phyloP scores from a whole-genome alignment of 2,888 invertebrate species.

The Ormyrus pomaceus region DNA sequence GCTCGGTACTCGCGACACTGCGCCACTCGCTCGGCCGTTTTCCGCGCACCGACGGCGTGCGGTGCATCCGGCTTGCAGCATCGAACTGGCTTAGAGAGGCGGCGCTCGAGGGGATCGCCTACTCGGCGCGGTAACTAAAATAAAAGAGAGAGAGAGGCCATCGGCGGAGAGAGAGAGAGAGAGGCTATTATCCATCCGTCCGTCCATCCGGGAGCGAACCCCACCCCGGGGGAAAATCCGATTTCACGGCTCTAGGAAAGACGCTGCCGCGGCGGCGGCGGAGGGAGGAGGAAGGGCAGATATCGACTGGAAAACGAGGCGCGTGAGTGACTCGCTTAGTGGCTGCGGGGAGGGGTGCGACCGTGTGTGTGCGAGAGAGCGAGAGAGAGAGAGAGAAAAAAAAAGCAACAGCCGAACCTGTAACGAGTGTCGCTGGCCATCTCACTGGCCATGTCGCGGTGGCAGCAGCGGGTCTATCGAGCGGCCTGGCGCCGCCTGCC shows the following conservation, averaged over 20 bases:
- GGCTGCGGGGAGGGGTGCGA: neutral
- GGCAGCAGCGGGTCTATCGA: neutral
- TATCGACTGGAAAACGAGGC: neutral
- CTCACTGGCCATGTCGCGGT: conserved; percentile 26
- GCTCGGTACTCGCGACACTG: no score
- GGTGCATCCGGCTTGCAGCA: no score
- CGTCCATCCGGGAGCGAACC: neutral
- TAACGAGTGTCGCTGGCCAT: conserved; percentile 48
- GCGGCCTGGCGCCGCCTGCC: neutral
- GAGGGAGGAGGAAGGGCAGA: neutral
- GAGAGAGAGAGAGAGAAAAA: neutral
- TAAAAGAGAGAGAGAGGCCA: neutral
- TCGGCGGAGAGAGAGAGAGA: neutral
- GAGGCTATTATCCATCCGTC: neutral
- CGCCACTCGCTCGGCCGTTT: no score
- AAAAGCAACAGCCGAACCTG: conserved; percentile 36
- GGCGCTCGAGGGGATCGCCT: no score
- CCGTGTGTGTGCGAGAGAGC: neutral
- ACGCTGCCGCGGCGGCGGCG: conserved; percentile 2
- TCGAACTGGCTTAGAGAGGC: no score
- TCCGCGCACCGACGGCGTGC: no score
- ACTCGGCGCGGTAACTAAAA: no score
- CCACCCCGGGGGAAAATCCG: conserved; percentile 20
- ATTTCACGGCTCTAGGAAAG: conserved; percentile 8
- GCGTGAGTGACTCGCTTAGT: neutral